Conservation (phyloP, 2,888 invertebrate genomes). For the Thymelicus acteon region DNA sequence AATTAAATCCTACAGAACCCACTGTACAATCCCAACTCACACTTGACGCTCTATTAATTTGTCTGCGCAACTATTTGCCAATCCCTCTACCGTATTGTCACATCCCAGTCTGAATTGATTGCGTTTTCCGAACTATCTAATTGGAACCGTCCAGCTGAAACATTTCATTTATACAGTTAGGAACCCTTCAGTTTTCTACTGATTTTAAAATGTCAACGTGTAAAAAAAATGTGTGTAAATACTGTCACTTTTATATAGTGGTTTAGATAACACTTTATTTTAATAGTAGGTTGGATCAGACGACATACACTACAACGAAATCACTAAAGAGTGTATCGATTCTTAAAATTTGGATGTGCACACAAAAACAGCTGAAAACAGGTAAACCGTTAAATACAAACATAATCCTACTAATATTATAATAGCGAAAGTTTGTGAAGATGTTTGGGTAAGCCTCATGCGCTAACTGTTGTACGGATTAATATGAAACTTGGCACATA, state of each 20-base stretch:
- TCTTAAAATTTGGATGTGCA: too few species aligned
- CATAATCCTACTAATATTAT: too few species aligned
- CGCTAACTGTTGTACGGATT: too few species aligned
- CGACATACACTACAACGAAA: too few species aligned
- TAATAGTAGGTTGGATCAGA: too few species aligned
- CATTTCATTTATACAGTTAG: slow-evolving; percentile 8
- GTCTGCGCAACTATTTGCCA: slow-evolving; percentile 12
- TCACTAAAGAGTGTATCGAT: too few species aligned
- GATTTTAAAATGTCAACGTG: neutral
- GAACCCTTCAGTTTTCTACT: neutral
- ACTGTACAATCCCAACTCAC: neutral
- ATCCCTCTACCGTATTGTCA: slow-evolving; percentile 7
- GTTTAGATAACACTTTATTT: too few species aligned
- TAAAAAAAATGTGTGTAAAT: neutral
- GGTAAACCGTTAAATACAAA: too few species aligned
- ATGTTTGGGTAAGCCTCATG: too few species aligned
- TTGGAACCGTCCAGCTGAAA: slow-evolving; percentile 13
- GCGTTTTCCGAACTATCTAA: slow-evolving; percentile 3
- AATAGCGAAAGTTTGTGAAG: too few species aligned
- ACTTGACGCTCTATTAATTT: slow-evolving; percentile 10
- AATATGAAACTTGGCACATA: too few species aligned
- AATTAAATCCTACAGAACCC: neutral
- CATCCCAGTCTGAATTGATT: slow-evolving; percentile 12
- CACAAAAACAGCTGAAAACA: too few species aligned
- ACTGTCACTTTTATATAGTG: neutral